These are phyloP conservation scores for Cherax quadricarinatus DNA, from an alignment of 1,140 invertebrate species.

Conservation along the genomic window DNA sequence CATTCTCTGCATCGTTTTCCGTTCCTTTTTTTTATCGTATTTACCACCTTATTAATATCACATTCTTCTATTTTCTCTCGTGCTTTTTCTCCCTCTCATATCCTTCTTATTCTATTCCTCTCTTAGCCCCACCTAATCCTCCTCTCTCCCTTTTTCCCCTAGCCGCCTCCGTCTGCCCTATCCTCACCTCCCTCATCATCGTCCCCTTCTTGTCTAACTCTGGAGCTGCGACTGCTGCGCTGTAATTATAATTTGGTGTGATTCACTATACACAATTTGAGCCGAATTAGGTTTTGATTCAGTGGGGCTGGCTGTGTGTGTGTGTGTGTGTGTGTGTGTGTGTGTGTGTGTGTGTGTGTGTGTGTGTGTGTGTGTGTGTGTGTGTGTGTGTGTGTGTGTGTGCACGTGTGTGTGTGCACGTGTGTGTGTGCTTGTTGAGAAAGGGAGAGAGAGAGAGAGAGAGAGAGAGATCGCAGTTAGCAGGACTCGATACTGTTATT, in stretches of 20 bases:
- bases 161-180: background rate
- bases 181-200: background rate
- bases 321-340: no score
- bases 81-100: background rate
- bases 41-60: no score
- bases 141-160: background rate
- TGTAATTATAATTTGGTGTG: slow-evolving; percentile 20
- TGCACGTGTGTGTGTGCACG: no score
- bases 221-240: background rate
- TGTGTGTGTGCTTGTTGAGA: no score
- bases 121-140: background rate
- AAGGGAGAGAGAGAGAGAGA: no score
- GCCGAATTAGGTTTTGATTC: slow-evolving; percentile 27
- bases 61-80: background rate
- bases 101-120: background rate
- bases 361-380: no score
- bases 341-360: no score
- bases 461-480: no score
- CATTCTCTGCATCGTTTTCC: no score
- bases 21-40: no score
- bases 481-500: no score
- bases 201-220: background rate
- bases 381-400: no score
- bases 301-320: background rate
- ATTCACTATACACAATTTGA: slow-evolving; percentile 29